Percentiles rank a stretch among this genome's conserved stretches.
Evolutionary conservation across 1,140 invertebrate species (phyloP).

Genomic region (Schmidtea mediterranea): DNA sequence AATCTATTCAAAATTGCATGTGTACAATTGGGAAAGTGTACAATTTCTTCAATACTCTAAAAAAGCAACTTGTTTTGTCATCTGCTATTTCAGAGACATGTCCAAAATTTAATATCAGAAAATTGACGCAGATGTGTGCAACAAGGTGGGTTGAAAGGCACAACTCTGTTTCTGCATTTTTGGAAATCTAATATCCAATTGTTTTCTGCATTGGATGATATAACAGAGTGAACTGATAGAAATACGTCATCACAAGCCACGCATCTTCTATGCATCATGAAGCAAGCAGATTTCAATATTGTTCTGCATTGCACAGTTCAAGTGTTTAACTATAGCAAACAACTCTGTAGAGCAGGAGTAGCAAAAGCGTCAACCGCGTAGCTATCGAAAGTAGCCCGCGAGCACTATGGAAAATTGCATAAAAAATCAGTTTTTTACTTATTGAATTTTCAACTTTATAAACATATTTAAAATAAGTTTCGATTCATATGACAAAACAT

Average conservation of each 20-base stretch:
- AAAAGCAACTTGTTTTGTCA: conserved; percentile 2
- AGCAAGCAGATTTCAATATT: conserved; percentile 3
- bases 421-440: too few relatives aligned
- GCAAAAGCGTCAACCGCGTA: too few relatives aligned
- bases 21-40: conserved; percentile 5
- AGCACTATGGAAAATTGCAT: too few relatives aligned
- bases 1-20: conserved; percentile 3
- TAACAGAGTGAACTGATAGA: neutral
- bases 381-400: too few relatives aligned
- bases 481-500: too few relatives aligned
- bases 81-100: neutral
- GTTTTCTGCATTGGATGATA: conserved; percentile 6
- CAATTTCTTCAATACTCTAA: conserved; percentile 4
- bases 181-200: conserved; percentile 1
- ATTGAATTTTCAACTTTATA: too few relatives aligned
- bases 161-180: conserved; percentile 1
- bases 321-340: conserved; percentile 3
- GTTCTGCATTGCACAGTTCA: conserved; percentile 2
- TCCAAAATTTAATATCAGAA: neutral
- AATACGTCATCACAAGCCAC: conserved; percentile 1
- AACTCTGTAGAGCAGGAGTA: conserved; percentile 4
- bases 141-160: conserved; percentile 7
- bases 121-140: conserved; percentile 6
- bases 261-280: conserved; percentile 5
- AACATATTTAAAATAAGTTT: too few relatives aligned